Evolutionary conservation across 2,797 vertebrate genomes (phyloP), one percentile per base, ranked within the genome.

Genomic region (Mus caroli): DNA sequence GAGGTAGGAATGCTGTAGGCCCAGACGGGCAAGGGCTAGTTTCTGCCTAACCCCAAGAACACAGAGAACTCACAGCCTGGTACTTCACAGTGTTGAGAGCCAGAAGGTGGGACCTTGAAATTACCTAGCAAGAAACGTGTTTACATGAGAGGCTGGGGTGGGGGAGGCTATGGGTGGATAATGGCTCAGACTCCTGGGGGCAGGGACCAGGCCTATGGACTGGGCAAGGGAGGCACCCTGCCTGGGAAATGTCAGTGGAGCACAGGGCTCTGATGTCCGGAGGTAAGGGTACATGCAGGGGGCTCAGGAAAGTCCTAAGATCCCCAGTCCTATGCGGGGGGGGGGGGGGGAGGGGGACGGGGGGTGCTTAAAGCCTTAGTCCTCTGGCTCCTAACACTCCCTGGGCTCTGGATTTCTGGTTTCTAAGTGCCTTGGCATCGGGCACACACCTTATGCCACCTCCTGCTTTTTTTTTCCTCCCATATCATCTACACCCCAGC

Each of bases 101-200:
- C 56, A 85, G 64, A 84, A 60, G 37, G 76, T 24, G 26, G 79
- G 15, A 52, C 20, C 26, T 9, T 6, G 34, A 34, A 80, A 46
- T 56, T n/a, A 54, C 6, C 34, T 15, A 26, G 80, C 43, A 46
- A 73, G 58, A 64, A 52, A 40, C 20, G 69, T 13, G 64, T 26
- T 86, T 28, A 31, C 52, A 3, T 1, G 43, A 82, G 52, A 26
- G 62, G 40, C 28, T 22, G 75, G 10, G 37, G 5, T 52, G 14
- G 12, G 71, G 34, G 10, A 9, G 60, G 3, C 69, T 91, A 17
- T 0, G 15, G 52, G 73, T 0, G 0, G 82, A 97, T 90, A 84
- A 97, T 92, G 97, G 95, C 77, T 56, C 92, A 92, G 80, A 62
- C 22, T 71, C 64, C 79, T 40, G 14, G 56, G 50, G 73, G 87